phyloP scores from a whole-genome alignment of 1,140 invertebrate species.

The Nixonia krombeini region DNA sequence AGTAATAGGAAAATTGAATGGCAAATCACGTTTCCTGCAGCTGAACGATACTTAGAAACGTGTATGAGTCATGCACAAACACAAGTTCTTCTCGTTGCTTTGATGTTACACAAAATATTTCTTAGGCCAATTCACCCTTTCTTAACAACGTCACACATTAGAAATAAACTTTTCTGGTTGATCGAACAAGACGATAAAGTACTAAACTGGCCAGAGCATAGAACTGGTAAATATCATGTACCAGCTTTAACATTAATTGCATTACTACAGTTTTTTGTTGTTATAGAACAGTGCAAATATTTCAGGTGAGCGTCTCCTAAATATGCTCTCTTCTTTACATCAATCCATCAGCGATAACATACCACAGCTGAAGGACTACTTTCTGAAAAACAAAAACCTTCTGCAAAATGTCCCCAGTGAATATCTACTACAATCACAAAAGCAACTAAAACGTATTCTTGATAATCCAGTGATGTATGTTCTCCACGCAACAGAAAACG shows the following conservation, averaged over 20 bases:
- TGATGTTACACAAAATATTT: conserved; percentile 78
- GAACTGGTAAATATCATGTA: conserved; percentile 75
- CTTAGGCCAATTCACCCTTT: conserved; percentile 74
- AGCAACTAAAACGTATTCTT: conserved; percentile 77
- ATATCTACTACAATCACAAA: conserved; percentile 76
- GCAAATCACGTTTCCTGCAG: conserved; percentile 81
- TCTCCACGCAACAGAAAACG: conserved; percentile 77
- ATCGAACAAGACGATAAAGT: conserved; percentile 77
- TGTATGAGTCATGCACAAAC: conserved; percentile 79
- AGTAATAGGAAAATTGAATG: conserved; percentile 79
- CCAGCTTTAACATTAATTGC: no score
- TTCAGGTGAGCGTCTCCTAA: conserved; percentile 77
- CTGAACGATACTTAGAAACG: conserved; percentile 80
- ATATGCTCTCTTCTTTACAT: conserved; percentile 74
- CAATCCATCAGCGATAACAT: conserved; percentile 72
- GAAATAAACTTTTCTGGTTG: conserved; percentile 84
- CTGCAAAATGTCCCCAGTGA: conserved; percentile 79
- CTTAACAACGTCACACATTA: conserved; percentile 78
- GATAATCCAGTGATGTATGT: conserved; percentile 81
- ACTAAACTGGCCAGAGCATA: conserved; percentile 79
- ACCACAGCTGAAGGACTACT: conserved; percentile 79
- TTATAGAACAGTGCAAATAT: background rate
- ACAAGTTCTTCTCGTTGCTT: conserved; percentile 77
- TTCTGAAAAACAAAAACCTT: conserved; percentile 80
- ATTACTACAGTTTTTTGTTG: no score